These are phyloP conservation scores for Heliconius hortense DNA, from an alignment of 2,888 invertebrate species.

Conservation along the genomic window DNA sequence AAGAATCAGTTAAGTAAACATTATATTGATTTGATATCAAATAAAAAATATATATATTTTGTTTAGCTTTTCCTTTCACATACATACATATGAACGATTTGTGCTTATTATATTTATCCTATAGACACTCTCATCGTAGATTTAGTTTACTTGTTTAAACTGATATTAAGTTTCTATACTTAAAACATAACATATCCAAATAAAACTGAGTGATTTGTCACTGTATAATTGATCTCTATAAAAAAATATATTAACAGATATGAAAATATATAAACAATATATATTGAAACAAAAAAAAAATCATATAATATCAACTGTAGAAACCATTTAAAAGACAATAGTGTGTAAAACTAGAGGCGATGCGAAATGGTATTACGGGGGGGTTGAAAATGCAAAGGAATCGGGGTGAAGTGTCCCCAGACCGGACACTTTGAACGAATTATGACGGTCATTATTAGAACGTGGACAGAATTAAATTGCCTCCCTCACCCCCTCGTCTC, in stretches of 20 bases:
- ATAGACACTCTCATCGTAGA: no score
- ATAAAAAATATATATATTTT: no score
- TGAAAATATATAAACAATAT: constrained; percentile 48
- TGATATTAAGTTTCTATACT: no score
- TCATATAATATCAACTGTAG: constrained; percentile 25
- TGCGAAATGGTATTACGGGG: constrained; percentile 80
- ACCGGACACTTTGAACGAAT: constrained; percentile 84
- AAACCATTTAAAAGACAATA: constrained; percentile 44
- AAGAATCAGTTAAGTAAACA: no score
- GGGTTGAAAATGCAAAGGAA: constrained; percentile 79
- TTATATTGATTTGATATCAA: no score
- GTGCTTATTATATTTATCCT: no score
- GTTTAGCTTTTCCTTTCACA: no score
- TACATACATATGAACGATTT: no score
- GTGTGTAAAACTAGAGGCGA: constrained; percentile 75
- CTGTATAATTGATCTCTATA: neutral
- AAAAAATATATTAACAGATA: neutral
- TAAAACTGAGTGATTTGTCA: no score
- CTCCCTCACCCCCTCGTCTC: constrained; percentile 69
- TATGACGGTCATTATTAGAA: constrained; percentile 85
- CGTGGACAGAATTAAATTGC: constrained; percentile 85
- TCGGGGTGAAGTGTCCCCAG: constrained; percentile 75
- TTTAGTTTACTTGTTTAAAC: no score
- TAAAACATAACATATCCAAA: no score
- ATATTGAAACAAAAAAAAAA: neutral